Conservation (phyloP, 2,888 invertebrate genomes). For the Pteria penguin region DNA sequence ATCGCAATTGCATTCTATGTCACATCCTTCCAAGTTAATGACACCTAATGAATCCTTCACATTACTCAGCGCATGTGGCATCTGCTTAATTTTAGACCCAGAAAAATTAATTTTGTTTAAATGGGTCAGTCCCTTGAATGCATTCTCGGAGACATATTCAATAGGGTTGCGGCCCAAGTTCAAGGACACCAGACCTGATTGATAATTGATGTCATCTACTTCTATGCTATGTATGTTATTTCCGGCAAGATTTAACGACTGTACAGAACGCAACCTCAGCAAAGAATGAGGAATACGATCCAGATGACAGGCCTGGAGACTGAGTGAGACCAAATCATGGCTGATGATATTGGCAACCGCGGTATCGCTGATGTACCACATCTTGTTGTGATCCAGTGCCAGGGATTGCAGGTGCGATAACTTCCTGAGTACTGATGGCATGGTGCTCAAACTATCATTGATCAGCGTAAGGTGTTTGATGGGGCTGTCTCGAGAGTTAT, state of each 20-base stretch:
- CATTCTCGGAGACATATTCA: constrained; percentile 51
- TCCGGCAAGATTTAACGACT: constrained; percentile 48
- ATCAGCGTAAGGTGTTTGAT: constrained; percentile 43
- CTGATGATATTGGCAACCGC: constrained; percentile 42
- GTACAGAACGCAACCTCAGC: constrained; percentile 27
- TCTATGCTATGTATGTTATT: constrained; percentile 58
- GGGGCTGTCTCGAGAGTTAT: constrained; percentile 3
- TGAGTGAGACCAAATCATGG: constrained; percentile 44
- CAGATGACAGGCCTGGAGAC: constrained; percentile 48
- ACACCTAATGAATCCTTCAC: constrained; percentile 22
- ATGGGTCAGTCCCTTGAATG: constrained; percentile 39
- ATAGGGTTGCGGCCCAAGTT: constrained; percentile 50
- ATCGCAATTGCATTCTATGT: constrained; percentile 53
- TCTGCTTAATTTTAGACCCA: constrained; percentile 35
- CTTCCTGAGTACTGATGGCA: constrained; percentile 52
- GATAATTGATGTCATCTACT: constrained; percentile 49
- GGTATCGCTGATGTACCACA: constrained; percentile 55
- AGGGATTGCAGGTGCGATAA: constrained; percentile 44
- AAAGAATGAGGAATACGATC: constrained; percentile 50
- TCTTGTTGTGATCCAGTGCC: constrained; percentile 48
- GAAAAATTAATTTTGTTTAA: constrained; percentile 42
- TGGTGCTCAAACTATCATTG: constrained; percentile 51
- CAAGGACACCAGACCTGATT: constrained; percentile 26
- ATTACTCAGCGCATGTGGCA: constrained; percentile 52
- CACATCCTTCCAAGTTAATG: constrained; percentile 23